Percentiles rank a stretch among this genome's conserved stretches.
Evolutionary conservation across 2,113 vertebrate genomes (phyloP).

Genomic region (Chionis minor): DNA sequence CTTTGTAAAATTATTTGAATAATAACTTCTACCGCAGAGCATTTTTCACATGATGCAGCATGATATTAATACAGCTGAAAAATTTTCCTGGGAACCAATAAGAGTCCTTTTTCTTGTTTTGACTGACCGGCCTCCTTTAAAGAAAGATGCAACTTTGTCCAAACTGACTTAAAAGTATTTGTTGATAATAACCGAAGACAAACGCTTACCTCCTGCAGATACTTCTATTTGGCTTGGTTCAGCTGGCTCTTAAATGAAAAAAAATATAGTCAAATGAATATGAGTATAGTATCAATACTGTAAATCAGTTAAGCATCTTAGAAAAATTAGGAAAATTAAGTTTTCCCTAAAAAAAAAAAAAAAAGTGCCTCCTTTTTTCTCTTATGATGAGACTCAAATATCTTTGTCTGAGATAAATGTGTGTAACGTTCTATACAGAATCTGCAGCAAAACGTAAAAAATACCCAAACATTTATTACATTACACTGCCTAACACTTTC

Average conservation of each 20-base stretch:
- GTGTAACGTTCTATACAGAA: neutral
- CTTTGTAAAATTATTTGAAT: neutral
- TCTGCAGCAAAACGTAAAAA: neutral
- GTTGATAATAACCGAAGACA: neutral
- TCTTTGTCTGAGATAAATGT: neutral
- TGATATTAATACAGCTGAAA: neutral
- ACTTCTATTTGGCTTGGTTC: conserved; percentile 65
- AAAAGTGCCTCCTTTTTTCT: neutral
- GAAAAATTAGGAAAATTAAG: neutral
- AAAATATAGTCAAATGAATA: neutral
- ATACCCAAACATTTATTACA: neutral
- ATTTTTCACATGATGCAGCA: neutral
- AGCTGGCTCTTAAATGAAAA: conserved; percentile 64
- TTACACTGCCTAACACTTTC: neutral
- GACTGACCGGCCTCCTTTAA: neutral
- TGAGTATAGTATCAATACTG: neutral
- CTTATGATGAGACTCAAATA: neutral
- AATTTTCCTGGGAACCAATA: neutral
- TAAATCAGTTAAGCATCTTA: neutral
- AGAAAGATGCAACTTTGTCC: neutral
- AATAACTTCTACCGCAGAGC: neutral
- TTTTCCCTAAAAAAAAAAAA: neutral
- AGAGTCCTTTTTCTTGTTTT: neutral
- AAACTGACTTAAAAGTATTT: neutral
- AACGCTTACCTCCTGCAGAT: conserved; percentile 64